Percentiles rank a stretch among this genome's conserved stretches.
Conservation (phyloP, 2,888 invertebrate genomes). For the Chrysopilus asiliformis region DNA sequence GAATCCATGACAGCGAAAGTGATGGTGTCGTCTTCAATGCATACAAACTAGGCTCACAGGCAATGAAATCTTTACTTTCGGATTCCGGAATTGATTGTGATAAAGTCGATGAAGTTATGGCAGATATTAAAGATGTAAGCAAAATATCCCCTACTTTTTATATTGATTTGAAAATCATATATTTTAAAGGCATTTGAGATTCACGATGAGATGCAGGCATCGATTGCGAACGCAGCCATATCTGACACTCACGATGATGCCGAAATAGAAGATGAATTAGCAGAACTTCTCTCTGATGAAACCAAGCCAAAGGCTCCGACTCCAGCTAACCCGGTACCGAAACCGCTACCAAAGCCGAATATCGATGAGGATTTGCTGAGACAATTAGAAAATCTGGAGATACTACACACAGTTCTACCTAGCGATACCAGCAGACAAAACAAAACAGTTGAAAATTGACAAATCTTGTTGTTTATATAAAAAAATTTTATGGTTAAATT, state of each 20-base stretch:
- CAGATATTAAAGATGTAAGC: conserved; percentile 55
- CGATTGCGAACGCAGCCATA: conserved; percentile 37
- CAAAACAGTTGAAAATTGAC: no score
- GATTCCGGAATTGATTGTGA: conserved; percentile 53
- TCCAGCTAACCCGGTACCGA: background rate
- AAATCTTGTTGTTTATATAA: no score
- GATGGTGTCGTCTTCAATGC: conserved; percentile 44
- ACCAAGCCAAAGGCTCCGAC: no score
- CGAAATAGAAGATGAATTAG: conserved; percentile 54
- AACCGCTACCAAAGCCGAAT: conserved; percentile 15
- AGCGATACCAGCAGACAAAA: no score
- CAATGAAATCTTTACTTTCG: conserved; percentile 51
- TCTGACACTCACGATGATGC: conserved; percentile 41
- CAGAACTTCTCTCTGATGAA: conserved; percentile 39
- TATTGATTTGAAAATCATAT: conserved; percentile 7
- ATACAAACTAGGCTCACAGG: conserved; percentile 51
- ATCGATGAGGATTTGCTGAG: conserved; percentile 25
- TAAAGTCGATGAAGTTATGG: conserved; percentile 54
- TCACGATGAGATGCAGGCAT: conserved; percentile 43
- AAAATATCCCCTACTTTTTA: conserved; percentile 10
- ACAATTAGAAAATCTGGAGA: conserved; percentile 26
- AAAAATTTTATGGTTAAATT: no score
- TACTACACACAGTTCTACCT: no score
- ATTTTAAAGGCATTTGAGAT: conserved; percentile 25
- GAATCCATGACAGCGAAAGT: conserved; percentile 44